These are phyloP conservation scores for Cheumatopsyche charites DNA, from an alignment of 1,140 invertebrate genomes.

Conservation along the genomic window DNA sequence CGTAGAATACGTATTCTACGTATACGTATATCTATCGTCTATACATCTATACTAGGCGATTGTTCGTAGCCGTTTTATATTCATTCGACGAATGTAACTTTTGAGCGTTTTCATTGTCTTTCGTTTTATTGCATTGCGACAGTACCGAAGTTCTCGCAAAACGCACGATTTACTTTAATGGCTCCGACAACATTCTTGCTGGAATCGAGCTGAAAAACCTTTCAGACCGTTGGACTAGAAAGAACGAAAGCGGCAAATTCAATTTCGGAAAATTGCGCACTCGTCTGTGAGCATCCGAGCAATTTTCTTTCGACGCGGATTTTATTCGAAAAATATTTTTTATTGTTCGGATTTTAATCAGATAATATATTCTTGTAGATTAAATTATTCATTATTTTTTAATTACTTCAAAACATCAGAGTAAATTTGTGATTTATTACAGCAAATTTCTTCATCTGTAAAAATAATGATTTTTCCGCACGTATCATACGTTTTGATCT, in stretches of 20 bases:
- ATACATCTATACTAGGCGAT: not conserved
- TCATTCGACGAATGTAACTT: slow-evolving; percentile 36
- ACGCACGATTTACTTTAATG: slow-evolving; percentile 45
- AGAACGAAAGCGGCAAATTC: slow-evolving; percentile 17
- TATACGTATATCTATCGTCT: not conserved
- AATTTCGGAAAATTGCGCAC: not conserved
- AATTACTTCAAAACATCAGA: no score
- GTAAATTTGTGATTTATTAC: no score
- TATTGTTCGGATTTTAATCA: no score
- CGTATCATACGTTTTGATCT: no score
- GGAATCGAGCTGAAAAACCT: slow-evolving; percentile 22
- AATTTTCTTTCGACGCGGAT: not conserved
- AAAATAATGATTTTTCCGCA: no score
- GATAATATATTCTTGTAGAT: no score
- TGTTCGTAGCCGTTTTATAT: slow-evolving; percentile 33
- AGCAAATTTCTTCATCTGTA: no score
- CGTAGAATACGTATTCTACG: not conserved
- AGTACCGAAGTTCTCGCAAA: slow-evolving; percentile 32
- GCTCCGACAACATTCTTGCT: slow-evolving; percentile 40
- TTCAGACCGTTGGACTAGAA: slow-evolving; percentile 30
- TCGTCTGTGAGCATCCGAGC: not conserved
- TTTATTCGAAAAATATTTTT: no score
- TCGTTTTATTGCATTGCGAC: slow-evolving; percentile 33
- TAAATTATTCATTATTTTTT: no score
- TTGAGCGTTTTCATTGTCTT: slow-evolving; percentile 41